These are phyloP conservation scores for Bradypus variegatus DNA, from an alignment of 2,797 vertebrate genomes.

Conservation along the genomic window DNA sequence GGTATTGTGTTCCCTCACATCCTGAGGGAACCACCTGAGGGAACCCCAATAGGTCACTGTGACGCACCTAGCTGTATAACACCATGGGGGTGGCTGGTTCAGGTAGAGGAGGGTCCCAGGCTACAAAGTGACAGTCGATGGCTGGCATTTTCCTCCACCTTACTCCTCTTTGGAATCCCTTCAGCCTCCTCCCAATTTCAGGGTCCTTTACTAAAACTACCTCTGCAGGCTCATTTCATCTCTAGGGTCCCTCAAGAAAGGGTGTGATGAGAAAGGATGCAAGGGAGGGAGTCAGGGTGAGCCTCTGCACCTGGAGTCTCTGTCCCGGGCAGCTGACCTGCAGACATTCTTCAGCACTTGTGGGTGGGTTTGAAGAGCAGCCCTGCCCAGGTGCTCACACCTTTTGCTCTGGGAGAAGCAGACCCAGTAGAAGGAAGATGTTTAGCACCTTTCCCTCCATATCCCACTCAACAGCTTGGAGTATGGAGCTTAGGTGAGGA, in stretches of 20 bases:
- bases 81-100: not conserved
- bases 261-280: not conserved
- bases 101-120: not conserved
- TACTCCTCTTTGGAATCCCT: not conserved
- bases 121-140: not conserved
- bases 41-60: too few species aligned
- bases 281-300: not conserved
- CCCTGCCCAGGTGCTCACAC: not conserved
- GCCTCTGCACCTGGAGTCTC: not conserved
- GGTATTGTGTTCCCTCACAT: not conserved
- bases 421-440: not conserved
- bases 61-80: not conserved
- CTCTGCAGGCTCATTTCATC: not conserved
- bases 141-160: not conserved
- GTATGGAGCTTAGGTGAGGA: constrained; percentile 1
- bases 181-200: not conserved
- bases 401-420: not conserved
- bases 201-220: not conserved
- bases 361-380: too few species aligned
- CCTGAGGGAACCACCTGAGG: not conserved
- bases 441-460: not conserved
- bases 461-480: not conserved
- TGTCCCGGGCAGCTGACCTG: not conserved
- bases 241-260: not conserved
- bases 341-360: too few species aligned